Base-by-base conservation (phyloP, 2,888 invertebrate species). In the Macaria notata region DNA sequence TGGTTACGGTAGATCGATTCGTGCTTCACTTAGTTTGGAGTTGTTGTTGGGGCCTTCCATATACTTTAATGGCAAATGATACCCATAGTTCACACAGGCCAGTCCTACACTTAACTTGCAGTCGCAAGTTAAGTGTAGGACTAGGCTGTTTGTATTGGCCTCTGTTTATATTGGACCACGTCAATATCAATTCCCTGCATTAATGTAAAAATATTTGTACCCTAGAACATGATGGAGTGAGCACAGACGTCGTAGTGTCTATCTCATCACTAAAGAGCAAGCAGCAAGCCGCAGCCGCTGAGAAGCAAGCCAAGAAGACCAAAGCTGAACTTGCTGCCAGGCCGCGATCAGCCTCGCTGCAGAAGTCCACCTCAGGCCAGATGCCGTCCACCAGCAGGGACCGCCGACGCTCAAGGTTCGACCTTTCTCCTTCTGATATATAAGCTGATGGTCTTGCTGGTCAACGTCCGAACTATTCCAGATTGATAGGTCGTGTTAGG, bases 211-310 rank as follows among this genome's bases (percentile, higher is more conserved):
- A 36, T 36, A 6, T 36, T 7, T 36, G 4, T 36, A 4, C 33
- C 5, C 7, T 7, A 90, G 90, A 90, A 72, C 83, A 83, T 70
- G 85, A 88, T 47, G 90, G 90, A 49, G 77, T 87, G 36, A 77
- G 84, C 19, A 85, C 81, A 3, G 87, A 87, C 58, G 83, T 86
- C 49, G 89, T 90, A 55, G 75, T 90, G 54, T 89, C 89, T 8
- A 89, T 89, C 42, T 90, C 89, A 39, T 83, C 88, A 30, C 63
- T 89, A 57, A 92, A 92, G 70, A 90, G 90, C 64, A 92, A 92
- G 74, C 88, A 92, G 65, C 89, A 67, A 53, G 65, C 90, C n/a
- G 90, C 89, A 4, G 81, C 79, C 5, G 91, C 91, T 19, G 89
- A 86, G 52, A 90, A 85, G 69, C 90, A 89, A 66, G 89, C 83